Conservation (phyloP, 1,140 invertebrate genomes). For the Drosophila bocqueti region DNA sequence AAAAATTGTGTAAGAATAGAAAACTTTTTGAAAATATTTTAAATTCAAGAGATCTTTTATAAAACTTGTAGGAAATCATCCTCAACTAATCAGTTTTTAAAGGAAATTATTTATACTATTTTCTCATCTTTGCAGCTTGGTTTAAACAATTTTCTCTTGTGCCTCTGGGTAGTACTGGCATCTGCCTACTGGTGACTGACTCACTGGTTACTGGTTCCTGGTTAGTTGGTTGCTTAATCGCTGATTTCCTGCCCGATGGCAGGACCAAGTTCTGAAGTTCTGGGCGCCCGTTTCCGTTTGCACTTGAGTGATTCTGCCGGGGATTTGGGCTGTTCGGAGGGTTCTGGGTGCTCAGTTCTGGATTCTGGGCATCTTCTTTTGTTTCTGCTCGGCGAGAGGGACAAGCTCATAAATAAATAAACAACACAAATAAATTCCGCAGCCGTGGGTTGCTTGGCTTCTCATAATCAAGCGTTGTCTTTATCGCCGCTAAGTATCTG, state of each 20-base stretch:
- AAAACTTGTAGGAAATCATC: background rate
- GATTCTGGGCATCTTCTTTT: slow-evolving; percentile 37
- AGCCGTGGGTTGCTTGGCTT: slow-evolving; percentile 56
- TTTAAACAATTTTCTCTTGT: background rate
- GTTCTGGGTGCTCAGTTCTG: slow-evolving; percentile 16
- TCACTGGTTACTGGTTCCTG: slow-evolving; percentile 35
- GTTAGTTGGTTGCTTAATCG: slow-evolving; percentile 79
- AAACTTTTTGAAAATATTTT: background rate
- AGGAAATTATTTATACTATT: background rate
- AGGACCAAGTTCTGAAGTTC: slow-evolving; percentile 78
- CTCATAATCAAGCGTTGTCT: slow-evolving; percentile 80
- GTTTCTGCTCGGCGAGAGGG: slow-evolving; percentile 62
- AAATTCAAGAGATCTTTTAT: too few relatives aligned
- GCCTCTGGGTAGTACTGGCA: background rate
- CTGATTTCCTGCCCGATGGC: slow-evolving; percentile 73
- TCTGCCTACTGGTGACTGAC: slow-evolving; percentile 28
- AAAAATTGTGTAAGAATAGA: accelerated
- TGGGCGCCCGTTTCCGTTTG: slow-evolving; percentile 72
- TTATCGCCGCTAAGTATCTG: slow-evolving; percentile 80
- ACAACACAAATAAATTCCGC: slow-evolving; percentile 78
- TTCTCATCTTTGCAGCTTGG: accelerated
- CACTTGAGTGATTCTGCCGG: slow-evolving; percentile 75
- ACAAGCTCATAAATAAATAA: slow-evolving; percentile 82
- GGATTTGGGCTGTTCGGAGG: slow-evolving; percentile 22
- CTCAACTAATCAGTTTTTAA: background rate